These are phyloP conservation scores for Drosophila austrosaltans DNA, from an alignment of 2,888 invertebrate species.

Conservation along the genomic window DNA sequence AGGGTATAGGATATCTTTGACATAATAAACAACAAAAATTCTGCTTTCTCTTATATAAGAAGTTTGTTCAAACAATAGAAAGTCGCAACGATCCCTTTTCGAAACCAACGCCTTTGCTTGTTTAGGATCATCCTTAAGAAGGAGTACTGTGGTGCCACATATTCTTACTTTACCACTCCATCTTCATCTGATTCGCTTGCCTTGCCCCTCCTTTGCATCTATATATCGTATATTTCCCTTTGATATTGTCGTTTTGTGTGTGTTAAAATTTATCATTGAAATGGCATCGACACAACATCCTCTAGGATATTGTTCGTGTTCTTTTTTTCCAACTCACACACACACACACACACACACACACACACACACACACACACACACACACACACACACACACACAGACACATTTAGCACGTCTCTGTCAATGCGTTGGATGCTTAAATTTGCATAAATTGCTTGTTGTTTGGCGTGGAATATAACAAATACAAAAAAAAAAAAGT, in stretches of 20 bases:
- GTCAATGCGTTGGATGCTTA: conserved; percentile 56
- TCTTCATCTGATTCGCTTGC: conserved; percentile 9
- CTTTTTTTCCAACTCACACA: conserved; percentile 6
- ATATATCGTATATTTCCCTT: conserved; percentile 5
- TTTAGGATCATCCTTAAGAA: conserved; percentile 4
- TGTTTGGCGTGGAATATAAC: conserved; percentile 29
- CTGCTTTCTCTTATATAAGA: too few relatives aligned
- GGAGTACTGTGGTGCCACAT: conserved; percentile 27
- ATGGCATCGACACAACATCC: conserved; percentile 59
- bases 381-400: conserved; percentile 15
- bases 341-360: conserved; percentile 15
- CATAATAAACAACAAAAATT: too few relatives aligned
- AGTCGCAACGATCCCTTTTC: not conserved
- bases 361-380: conserved; percentile 17
- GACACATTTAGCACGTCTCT: conserved; percentile 59
- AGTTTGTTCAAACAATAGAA: too few relatives aligned
- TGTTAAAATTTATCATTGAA: conserved; percentile 68
- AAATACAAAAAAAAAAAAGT: conserved; percentile 9
- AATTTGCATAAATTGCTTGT: conserved; percentile 70
- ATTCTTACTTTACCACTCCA: conserved; percentile 13
- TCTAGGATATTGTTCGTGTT: conserved; percentile 18
- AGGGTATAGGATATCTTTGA: too few relatives aligned
- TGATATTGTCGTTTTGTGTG: conserved; percentile 31
- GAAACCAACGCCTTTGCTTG: not conserved
- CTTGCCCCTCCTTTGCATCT: not conserved